Evolutionary conservation across 2,113 vertebrate genomes (phyloP), one percentile per base, ranked within the genome.

Genomic region (Pedetes capensis): DNA sequence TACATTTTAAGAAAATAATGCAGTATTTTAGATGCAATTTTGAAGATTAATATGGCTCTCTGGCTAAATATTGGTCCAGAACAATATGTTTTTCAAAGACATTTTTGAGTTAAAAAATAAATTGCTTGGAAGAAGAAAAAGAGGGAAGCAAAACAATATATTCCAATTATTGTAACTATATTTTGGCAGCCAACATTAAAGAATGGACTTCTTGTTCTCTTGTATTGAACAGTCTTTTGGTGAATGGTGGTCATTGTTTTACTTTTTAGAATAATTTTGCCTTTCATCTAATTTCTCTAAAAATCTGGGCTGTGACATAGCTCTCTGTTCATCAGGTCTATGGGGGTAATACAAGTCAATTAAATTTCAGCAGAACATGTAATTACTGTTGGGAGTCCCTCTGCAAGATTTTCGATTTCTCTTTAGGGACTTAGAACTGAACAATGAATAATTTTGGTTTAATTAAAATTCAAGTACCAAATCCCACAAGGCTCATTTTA

Each of bases 391-490:
- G 82, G 66, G 75, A 91, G 95, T 95, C 55, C 86, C 92, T 94
- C 44, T 90, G 87, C 69, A 97, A 94, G 55, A 91, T 11, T 84
- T 96, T 94, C 11, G 71, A 4, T 95, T 96, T 96, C 55, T 96
- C 90, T 96, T 97, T 64, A 95, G 39, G 63, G 57, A 96, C 91
- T 96, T 91, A 92, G 91, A 96, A 97, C 87, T 47, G 39, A 97
- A 89, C 55, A 96, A 78, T 83, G 89, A 96, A 94, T 96, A 93
- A 96, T 96, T 97, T 98, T 90, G 92, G 61, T 95, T 96, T 86
- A 98, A 97, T 97, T 97, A 96, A 97, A 97, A 96, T 95, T 97
- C 82, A 96, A 95, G 51, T 12, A 55, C 96, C 63, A 94, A 95
- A 89, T 97, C 93, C 39, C 78, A 34, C 37, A 68, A 93, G 84